Conservation (phyloP, 2,888 invertebrate genomes). For the Andricus curvator region DNA sequence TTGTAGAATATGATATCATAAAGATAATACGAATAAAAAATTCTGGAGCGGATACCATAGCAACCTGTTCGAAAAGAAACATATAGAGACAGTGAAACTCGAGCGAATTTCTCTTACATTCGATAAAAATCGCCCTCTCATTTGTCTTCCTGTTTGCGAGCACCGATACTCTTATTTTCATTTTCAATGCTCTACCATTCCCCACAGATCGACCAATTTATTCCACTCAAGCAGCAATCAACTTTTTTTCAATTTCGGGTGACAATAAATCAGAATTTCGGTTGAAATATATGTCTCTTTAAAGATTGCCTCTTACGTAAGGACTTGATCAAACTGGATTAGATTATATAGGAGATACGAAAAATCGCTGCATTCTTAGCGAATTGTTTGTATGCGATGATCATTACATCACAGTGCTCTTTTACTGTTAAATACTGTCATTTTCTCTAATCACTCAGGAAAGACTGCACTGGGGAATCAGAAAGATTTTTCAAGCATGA, state of each 20-base stretch:
- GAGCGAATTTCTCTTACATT: slow-evolving; percentile 1
- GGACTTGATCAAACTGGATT: neutral
- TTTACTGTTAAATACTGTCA: slow-evolving; percentile 10
- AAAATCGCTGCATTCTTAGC: neutral
- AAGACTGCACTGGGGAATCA: neutral
- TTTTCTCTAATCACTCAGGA: slow-evolving; percentile 11
- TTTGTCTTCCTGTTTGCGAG: slow-evolving; percentile 1
- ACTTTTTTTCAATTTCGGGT: slow-evolving; percentile 25
- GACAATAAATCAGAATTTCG: slow-evolving; percentile 26
- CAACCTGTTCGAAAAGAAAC: slow-evolving; percentile 13
- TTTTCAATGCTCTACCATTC: slow-evolving; percentile 1
- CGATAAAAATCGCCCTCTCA: slow-evolving; percentile 17
- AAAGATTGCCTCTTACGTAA: slow-evolving; percentile 5
- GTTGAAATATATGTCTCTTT: neutral
- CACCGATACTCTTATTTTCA: neutral
- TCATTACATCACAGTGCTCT: slow-evolving; percentile 4
- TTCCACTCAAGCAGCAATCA: slow-evolving; percentile 11
- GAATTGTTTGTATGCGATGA: neutral
- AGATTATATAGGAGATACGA: neutral
- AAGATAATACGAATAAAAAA: no score
- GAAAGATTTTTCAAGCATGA: no score
- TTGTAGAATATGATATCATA: neutral
- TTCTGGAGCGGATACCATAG: neutral
- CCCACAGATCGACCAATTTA: slow-evolving; percentile 26
- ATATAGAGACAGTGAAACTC: neutral